Conservation (phyloP, 2,113 vertebrate genomes). For the Tetraodon nigroviridis region DNA sequence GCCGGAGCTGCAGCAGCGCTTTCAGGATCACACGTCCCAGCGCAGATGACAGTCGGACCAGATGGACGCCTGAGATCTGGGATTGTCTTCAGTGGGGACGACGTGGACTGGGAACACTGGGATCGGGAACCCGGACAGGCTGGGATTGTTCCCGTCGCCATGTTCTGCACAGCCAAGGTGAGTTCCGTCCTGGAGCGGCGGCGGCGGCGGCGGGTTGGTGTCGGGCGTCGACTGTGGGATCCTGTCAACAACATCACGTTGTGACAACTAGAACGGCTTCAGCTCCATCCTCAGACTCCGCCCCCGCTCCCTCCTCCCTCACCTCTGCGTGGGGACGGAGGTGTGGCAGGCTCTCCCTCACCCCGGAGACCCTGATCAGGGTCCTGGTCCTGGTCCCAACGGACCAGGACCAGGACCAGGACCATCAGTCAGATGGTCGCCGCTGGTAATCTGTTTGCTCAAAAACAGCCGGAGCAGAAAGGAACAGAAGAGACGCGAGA, state of each 20-base stretch:
- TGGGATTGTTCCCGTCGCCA: constrained; percentile 28
- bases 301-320: neutral
- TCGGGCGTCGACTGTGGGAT: neutral
- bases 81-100: too few species aligned
- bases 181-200: constrained; percentile 19
- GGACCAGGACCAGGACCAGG: too few species aligned
- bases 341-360: too few species aligned
- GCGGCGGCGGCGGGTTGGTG: neutral
- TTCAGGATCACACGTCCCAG: constrained; percentile 25
- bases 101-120: neutral
- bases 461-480: too few species aligned
- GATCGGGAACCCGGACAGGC: constrained; percentile 13
- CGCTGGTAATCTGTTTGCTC: too few species aligned
- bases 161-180: constrained; percentile 61
- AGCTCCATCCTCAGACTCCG: neutral
- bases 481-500: too few species aligned
- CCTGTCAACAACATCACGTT: neutral
- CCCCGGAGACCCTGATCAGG: too few species aligned
- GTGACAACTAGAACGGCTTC: neutral
- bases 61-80: constrained; percentile 35
- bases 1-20: constrained; percentile 35
- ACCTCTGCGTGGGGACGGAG: too few species aligned
- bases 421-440: too few species aligned
- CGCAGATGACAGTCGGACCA: constrained; percentile 15
- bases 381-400: too few species aligned